Conservation (phyloP, 1,140 invertebrate genomes). For the Lysiphlebus fabarum region DNA sequence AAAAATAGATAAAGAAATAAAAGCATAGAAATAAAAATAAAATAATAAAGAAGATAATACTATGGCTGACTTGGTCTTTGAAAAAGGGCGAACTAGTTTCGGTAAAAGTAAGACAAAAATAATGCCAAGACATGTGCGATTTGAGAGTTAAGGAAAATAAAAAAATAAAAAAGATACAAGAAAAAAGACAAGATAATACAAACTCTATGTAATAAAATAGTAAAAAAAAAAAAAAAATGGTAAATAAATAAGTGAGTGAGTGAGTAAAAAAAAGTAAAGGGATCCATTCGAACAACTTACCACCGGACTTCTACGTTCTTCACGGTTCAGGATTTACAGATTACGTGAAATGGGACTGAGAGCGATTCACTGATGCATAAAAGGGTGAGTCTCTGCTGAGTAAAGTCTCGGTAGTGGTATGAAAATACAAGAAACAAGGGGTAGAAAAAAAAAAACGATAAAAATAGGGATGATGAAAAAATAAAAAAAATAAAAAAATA, state of each 20-base stretch:
- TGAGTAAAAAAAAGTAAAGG: constrained; percentile 24
- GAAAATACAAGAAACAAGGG: constrained; percentile 1
- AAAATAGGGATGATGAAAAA: too few relatives aligned
- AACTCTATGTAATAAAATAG: not conserved
- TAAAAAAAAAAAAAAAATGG: constrained; percentile 11
- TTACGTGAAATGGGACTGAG: constrained; percentile 42
- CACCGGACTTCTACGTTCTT: constrained; percentile 41
- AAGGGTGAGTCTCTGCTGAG: constrained; percentile 15
- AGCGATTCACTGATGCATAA: constrained; percentile 24
- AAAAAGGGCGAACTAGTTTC: constrained; percentile 6
- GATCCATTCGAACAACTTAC: constrained; percentile 47
- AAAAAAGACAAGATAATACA: not conserved
- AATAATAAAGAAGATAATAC: constrained; percentile 17
- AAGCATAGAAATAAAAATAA: constrained; percentile 3
- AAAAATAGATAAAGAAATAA: constrained; percentile 1
- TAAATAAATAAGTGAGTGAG: not conserved
- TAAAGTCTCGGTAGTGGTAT: not conserved
- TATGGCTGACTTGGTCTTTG: too few relatives aligned
- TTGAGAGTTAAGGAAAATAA: not conserved
- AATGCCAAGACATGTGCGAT: not conserved
- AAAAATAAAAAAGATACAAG: constrained; percentile 6
- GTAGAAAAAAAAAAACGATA: not conserved
- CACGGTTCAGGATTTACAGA: constrained; percentile 49
- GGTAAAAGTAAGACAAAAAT: constrained; percentile 1
- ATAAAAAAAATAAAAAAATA: not conserved